Evolutionary conservation across 2,797 vertebrate genomes (phyloP).

Genomic region (Petrocephalus schoutedeni): DNA sequence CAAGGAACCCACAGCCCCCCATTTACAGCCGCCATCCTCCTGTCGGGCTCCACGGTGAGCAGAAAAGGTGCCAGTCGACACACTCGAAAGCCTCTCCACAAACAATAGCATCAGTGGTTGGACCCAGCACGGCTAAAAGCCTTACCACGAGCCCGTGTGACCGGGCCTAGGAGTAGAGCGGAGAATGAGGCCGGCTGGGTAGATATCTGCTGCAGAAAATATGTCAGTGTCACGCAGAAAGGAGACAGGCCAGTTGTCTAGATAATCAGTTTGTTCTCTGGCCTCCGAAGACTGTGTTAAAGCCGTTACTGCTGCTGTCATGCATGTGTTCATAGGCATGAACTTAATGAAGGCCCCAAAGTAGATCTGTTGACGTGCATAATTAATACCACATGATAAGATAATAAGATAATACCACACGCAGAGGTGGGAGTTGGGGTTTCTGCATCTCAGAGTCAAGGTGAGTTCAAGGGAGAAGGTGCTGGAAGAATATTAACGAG

Average conservation of each 20-base stretch:
- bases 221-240: not conserved
- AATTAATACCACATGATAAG: not conserved
- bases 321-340: not conserved
- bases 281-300: not conserved
- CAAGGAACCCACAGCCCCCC: not conserved
- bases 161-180: not conserved
- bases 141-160: not conserved
- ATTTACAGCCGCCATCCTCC: not conserved
- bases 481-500: not conserved
- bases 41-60: not conserved
- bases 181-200: not conserved
- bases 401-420: not conserved
- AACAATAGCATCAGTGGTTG: not conserved
- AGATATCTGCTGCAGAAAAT: not conserved
- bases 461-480: conserved; percentile 11
- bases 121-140: not conserved
- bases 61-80: not conserved
- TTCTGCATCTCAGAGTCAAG: conserved; percentile 5
- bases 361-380: not conserved
- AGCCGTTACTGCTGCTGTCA: not conserved
- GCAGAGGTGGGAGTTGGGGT: not conserved
- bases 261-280: not conserved
- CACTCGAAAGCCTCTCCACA: not conserved
- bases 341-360: conserved; percentile 19
- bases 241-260: not conserved